A percentile compares a stretch with the other conserved stretches of the same genome.
phyloP scores from a whole-genome alignment of 1,140 invertebrate genomes.

The Drosophila nikananu region DNA sequence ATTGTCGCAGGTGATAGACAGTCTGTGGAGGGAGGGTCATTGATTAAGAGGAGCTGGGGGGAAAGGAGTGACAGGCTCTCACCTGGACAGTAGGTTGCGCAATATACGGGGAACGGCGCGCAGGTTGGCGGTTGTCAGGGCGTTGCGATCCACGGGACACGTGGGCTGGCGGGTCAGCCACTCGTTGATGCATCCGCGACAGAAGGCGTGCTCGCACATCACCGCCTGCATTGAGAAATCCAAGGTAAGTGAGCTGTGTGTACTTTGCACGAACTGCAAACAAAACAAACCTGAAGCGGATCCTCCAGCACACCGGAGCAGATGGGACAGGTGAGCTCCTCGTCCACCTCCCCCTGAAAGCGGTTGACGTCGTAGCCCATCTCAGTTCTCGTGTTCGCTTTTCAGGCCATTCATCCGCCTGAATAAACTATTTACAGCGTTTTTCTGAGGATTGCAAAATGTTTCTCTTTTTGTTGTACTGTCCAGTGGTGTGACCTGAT shows the following conservation, averaged over 20 bases:
- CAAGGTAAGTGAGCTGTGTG: constrained; percentile 10
- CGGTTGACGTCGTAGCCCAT: constrained; percentile 93
- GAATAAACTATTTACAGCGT: constrained; percentile 31
- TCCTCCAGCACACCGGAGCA: constrained; percentile 93
- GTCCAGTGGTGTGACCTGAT: constrained; percentile 1
- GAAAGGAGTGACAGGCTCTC: constrained; percentile 41
- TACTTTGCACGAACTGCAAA: constrained; percentile 18
- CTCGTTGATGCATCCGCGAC: constrained; percentile 96
- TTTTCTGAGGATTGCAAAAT: constrained; percentile 59
- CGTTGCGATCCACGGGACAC: constrained; percentile 96
- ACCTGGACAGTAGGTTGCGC: constrained; percentile 94
- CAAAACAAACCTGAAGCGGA: constrained; percentile 89
- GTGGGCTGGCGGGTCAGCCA: constrained; percentile 97
- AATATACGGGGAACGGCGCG: constrained; percentile 96
- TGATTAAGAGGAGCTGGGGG: background rate
- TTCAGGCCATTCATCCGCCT: constrained; percentile 40
- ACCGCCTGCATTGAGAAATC: constrained; percentile 90
- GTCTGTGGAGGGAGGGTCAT: constrained; percentile 85
- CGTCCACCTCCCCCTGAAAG: constrained; percentile 93
- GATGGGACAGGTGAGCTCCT: constrained; percentile 93
- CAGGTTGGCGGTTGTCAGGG: constrained; percentile 94
- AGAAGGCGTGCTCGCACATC: constrained; percentile 98
- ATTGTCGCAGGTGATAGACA: constrained; percentile 96
- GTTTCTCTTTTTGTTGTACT: constrained; percentile 42
- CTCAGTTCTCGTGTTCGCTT: constrained; percentile 22